Percentiles rank a stretch among this genome's conserved stretches.
Evolutionary conservation across 2,113 vertebrate species (phyloP).

Genomic region (Acanthochromis polyacanthus): DNA sequence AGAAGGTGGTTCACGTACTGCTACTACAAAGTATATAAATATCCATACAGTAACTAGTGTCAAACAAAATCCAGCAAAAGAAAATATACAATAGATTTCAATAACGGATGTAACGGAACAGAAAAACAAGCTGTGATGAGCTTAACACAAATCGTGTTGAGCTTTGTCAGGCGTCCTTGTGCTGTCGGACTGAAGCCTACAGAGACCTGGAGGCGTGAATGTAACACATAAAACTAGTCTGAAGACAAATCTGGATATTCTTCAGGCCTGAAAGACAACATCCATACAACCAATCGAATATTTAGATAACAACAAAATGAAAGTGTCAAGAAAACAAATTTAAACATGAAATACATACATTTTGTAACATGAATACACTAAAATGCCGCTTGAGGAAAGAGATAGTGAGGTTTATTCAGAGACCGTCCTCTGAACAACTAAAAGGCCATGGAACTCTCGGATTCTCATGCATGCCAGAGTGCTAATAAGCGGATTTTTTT

Average conservation of each 20-base stretch:
- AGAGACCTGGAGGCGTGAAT: constrained; percentile 26
- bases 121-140: constrained; percentile 21
- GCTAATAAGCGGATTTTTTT: constrained; percentile 31
- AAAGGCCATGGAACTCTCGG: constrained; percentile 69
- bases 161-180: constrained; percentile 34
- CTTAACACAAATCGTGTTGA: constrained; percentile 29
- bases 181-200: constrained; percentile 23
- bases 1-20: constrained; percentile 30
- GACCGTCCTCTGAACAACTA: constrained; percentile 54
- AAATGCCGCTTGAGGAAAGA: constrained; percentile 54
- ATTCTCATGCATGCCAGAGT: constrained; percentile 63
- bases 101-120: constrained; percentile 35
- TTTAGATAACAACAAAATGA: constrained; percentile 36
- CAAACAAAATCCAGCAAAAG: neutral
- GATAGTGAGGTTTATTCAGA: constrained; percentile 65
- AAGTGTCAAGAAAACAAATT: constrained; percentile 19
- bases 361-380: constrained; percentile 29
- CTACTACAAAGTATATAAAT: constrained; percentile 54
- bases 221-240: constrained; percentile 36
- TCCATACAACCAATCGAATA: constrained; percentile 28
- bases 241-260: constrained; percentile 34
- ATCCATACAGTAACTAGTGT: constrained; percentile 41
- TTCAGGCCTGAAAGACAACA: constrained; percentile 30
- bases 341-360: constrained; percentile 42
- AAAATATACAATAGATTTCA: constrained; percentile 29